Evolutionary conservation across 2,113 vertebrate species (phyloP).

Genomic region (Nesoenas mayeri): DNA sequence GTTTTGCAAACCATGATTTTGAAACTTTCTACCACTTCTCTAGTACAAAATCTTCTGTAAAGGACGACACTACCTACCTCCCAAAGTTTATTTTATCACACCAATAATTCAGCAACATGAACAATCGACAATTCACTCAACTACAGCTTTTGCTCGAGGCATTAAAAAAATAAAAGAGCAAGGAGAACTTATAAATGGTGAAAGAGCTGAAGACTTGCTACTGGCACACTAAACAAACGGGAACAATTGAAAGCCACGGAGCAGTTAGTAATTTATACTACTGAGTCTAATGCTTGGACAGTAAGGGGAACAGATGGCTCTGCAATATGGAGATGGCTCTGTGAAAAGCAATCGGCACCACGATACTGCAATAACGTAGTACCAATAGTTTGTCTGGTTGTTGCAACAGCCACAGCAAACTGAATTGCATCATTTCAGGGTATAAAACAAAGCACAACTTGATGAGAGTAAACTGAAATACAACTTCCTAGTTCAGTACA

Average conservation of each 20-base stretch:
- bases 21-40: neutral
- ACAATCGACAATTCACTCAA: slow-evolving; percentile 59
- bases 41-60: neutral
- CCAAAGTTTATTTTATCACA: neutral
- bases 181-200: slow-evolving; percentile 57
- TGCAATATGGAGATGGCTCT: slow-evolving; percentile 51
- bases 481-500: neutral
- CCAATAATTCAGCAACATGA: slow-evolving; percentile 39
- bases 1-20: neutral
- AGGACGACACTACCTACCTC: neutral
- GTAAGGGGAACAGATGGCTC: slow-evolving; percentile 60
- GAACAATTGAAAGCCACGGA: slow-evolving; percentile 40
- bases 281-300: slow-evolving; percentile 41
- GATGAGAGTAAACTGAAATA: neutral
- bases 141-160: slow-evolving; percentile 49
- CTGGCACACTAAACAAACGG: slow-evolving; percentile 28
- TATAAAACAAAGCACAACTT: neutral
- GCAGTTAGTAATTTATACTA: slow-evolving; percentile 14
- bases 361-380: neutral
- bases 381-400: neutral
- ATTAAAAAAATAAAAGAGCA: slow-evolving; percentile 30
- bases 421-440: neutral
- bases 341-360: neutral
- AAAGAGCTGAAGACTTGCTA: slow-evolving; percentile 45
- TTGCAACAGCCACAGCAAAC: neutral